Evolutionary conservation across 2,797 vertebrate species (phyloP).

Genomic region (Todus mexicanus): DNA sequence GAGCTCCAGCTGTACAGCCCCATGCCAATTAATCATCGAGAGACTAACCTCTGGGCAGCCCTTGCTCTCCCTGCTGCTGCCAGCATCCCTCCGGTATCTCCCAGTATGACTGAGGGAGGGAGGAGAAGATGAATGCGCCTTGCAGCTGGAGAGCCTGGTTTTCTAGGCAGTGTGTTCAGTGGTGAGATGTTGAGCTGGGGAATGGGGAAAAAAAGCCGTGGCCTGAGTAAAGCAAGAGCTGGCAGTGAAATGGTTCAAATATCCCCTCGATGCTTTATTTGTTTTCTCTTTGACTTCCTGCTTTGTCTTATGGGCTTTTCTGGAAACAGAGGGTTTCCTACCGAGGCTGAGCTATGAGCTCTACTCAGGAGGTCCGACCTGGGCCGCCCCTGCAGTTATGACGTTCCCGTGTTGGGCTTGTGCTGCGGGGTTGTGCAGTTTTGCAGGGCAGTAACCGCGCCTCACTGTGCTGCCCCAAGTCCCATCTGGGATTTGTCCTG

Average conservation of each 20-base stretch:
- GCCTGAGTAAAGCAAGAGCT: background rate
- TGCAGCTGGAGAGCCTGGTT: background rate
- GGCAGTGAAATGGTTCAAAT: background rate
- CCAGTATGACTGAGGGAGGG: background rate
- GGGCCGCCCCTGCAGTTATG: too few species aligned
- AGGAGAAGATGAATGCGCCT: background rate
- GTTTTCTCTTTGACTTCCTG: background rate
- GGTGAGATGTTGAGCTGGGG: background rate
- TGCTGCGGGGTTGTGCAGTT: background rate
- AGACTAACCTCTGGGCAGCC: background rate
- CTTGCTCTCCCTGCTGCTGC: too few species aligned
- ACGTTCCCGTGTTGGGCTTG: background rate
- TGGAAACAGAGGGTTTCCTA: background rate
- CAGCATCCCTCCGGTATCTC: too few species aligned
- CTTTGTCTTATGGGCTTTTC: background rate
- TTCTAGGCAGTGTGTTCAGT: background rate
- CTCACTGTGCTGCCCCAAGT: fast-evolving
- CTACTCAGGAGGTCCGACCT: background rate
- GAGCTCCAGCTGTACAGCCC: background rate
- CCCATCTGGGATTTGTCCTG: background rate
- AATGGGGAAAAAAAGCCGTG: background rate
- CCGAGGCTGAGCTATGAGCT: background rate
- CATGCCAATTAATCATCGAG: background rate
- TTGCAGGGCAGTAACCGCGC: background rate
- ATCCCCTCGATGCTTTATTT: background rate